Conservation (phyloP, 2,797 vertebrate genomes). For the Ptychobarbus kaznakovi region DNA sequence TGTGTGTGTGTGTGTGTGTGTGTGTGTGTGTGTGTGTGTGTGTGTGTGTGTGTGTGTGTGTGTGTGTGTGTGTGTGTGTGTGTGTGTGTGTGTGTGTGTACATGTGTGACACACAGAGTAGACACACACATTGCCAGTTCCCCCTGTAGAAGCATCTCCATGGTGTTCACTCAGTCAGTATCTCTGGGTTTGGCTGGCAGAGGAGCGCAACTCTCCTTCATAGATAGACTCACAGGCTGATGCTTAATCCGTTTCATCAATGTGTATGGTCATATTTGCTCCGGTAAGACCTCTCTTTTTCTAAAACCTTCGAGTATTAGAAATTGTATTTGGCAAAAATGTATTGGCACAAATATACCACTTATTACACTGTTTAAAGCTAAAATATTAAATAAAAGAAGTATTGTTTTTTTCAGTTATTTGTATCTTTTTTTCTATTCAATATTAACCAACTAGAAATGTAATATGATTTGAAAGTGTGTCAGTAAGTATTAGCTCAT, state of each 20-base stretch:
- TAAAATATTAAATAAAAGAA: background rate
- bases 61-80: constrained; percentile 16
- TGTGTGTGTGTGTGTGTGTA: constrained; percentile 2
- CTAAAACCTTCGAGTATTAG: background rate
- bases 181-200: constrained; percentile 48
- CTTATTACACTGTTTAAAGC: background rate
- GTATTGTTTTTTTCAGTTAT: background rate
- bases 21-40: constrained; percentile 11
- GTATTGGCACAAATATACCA: background rate
- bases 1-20: background rate
- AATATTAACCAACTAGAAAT: background rate
- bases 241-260: constrained; percentile 83
- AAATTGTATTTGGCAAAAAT: background rate
- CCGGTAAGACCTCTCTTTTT: constrained; percentile 87
- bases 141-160: constrained; percentile 49
- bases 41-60: constrained; percentile 17
- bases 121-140: constrained; percentile 27
- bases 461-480: background rate
- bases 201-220: constrained; percentile 51
- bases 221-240: constrained; percentile 53
- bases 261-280: constrained; percentile 99
- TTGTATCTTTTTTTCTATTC: background rate
- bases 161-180: constrained; percentile 42
- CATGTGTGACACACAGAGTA: constrained; percentile 28
- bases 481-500: background rate